phyloP scores from a whole-genome alignment of 1,140 invertebrate genomes.

The Ephestia elutella region DNA sequence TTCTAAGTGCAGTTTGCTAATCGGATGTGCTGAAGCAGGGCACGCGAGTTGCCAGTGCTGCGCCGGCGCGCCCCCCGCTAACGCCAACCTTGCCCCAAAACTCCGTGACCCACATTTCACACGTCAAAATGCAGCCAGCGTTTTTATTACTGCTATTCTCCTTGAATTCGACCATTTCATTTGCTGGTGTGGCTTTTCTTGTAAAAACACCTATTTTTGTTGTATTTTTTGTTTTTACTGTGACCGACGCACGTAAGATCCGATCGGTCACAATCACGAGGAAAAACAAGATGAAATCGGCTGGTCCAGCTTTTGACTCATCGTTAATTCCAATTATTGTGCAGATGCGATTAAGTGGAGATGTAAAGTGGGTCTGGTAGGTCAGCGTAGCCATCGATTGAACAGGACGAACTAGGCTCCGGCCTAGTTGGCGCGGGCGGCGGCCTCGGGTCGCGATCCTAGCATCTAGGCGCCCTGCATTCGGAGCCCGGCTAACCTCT shows the following conservation, averaged over 20 bases:
- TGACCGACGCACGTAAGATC: neutral
- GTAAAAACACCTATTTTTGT: slow-evolving; percentile 4
- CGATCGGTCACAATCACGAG: neutral
- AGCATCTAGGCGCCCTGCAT: slow-evolving; percentile 37
- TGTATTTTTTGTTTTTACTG: neutral
- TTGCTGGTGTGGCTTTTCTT: slow-evolving; percentile 10
- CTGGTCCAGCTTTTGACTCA: neutral
- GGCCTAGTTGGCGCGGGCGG: slow-evolving; percentile 53
- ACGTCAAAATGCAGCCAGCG: slow-evolving; percentile 57
- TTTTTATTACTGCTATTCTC: slow-evolving; percentile 58
- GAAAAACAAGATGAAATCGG: neutral
- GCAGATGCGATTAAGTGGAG: neutral
- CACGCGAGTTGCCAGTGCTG: slow-evolving; percentile 30
- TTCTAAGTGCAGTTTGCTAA: slow-evolving; percentile 48
- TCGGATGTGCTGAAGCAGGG: slow-evolving; percentile 51
- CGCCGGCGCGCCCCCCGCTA: slow-evolving; percentile 36
- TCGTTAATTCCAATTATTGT: slow-evolving; percentile 9
- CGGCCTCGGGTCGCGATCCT: slow-evolving; percentile 45
- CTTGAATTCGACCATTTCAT: slow-evolving; percentile 39
- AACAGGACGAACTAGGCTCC: slow-evolving; percentile 40
- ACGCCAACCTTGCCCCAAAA: slow-evolving; percentile 65
- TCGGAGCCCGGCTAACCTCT: slow-evolving; percentile 35
- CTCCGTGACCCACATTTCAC: slow-evolving; percentile 63
- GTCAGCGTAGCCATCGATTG: slow-evolving; percentile 35
- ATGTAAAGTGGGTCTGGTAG: slow-evolving; percentile 24